These are phyloP conservation scores for Sclerodermus sp. DNA, from an alignment of 2,888 invertebrate genomes.

Conservation along the genomic window DNA sequence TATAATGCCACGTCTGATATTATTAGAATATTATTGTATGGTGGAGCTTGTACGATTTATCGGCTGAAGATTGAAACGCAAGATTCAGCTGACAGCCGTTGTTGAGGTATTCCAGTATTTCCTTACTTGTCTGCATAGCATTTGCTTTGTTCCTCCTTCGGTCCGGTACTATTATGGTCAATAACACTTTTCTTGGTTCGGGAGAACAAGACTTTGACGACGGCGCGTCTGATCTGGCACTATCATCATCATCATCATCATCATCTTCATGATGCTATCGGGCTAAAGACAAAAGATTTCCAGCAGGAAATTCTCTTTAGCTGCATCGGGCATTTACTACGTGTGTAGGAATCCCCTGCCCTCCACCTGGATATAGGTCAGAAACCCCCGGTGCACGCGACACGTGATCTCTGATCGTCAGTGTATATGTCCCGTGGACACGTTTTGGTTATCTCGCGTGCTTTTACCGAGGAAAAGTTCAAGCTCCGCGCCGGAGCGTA, in stretches of 20 bases:
- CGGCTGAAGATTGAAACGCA: background rate
- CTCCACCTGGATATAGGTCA: conserved; percentile 21
- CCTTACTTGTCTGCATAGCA: background rate
- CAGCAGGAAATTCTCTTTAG: conserved; percentile 2
- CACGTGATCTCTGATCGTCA: no score
- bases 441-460: no score
- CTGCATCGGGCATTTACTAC: conserved; percentile 17
- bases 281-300: conserved; percentile 14
- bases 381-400: no score
- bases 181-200: conserved; percentile 9
- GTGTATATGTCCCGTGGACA: no score
- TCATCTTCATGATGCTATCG: background rate
- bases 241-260: conserved; percentile 10
- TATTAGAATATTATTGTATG: no score
- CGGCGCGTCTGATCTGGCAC: conserved; percentile 22
- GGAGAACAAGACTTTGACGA: conserved; percentile 14
- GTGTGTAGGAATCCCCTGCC: conserved; percentile 13
- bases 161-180: conserved; percentile 10
- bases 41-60: no score
- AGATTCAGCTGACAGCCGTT: background rate
- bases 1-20: no score
- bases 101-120: background rate
- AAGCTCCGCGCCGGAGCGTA: no score
- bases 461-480: no score
- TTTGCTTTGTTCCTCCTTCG: conserved; percentile 15